phyloP scores from a whole-genome alignment of 2,888 invertebrate species.

The Cosmia trapezina region DNA sequence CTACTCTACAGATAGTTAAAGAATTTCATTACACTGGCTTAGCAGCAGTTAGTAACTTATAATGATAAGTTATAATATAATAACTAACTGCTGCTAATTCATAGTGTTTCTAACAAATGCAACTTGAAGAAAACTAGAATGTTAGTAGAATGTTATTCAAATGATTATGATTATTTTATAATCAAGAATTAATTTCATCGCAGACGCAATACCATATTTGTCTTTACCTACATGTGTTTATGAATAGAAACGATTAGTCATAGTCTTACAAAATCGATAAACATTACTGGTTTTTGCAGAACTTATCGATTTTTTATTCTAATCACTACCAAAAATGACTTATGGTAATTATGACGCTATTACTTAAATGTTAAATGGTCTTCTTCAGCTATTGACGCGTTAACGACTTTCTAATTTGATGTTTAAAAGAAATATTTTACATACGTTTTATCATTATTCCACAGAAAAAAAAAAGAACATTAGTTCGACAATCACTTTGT shows the following conservation, averaged over 20 bases:
- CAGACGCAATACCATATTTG: conserved; percentile 7
- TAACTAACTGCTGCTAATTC: too few species aligned
- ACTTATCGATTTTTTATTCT: conserved; percentile 12
- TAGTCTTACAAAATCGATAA: conserved; percentile 13
- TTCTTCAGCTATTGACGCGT: conserved; percentile 32
- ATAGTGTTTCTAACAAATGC: conserved; percentile 7
- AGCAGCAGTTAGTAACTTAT: neutral
- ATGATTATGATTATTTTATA: conserved; percentile 3
- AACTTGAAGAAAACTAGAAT: conserved; percentile 15
- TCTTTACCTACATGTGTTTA: conserved; percentile 9
- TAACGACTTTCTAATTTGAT: conserved; percentile 63
- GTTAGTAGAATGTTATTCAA: neutral
- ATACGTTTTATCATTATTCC: conserved; percentile 32
- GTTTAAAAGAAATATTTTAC: conserved; percentile 32
- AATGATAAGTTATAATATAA: too few species aligned
- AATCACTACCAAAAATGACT: conserved; percentile 28
- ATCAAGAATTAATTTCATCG: conserved; percentile 13
- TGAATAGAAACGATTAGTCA: conserved; percentile 35
- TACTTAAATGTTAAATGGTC: conserved; percentile 37
- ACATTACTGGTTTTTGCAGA: conserved; percentile 11
- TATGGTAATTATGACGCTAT: conserved; percentile 27
- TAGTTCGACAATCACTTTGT: conserved; percentile 54
- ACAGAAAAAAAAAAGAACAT: conserved; percentile 38
- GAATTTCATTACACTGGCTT: conserved; percentile 17
- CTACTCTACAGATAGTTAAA: neutral